Percentiles rank a stretch among this genome's conserved stretches.
These are phyloP conservation scores for Cervus canadensis DNA, from an alignment of 2,113 vertebrate genomes.

Conservation along the genomic window DNA sequence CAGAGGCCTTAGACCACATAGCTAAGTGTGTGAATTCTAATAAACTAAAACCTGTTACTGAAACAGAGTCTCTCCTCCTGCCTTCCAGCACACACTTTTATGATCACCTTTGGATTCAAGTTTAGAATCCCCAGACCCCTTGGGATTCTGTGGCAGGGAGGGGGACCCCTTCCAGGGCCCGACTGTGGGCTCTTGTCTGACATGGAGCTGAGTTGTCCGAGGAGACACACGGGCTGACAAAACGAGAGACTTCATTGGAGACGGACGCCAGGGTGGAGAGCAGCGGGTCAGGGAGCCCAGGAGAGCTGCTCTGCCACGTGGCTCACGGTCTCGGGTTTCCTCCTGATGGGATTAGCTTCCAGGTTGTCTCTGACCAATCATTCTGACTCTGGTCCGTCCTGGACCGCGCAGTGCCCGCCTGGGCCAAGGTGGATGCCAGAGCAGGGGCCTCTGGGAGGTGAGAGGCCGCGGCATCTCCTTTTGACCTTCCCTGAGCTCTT, in stretches of 20 bases:
- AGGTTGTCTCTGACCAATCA: background rate
- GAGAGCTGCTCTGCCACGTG: background rate
- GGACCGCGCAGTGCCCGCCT: background rate
- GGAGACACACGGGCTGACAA: background rate
- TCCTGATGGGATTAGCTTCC: background rate
- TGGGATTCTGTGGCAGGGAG: background rate
- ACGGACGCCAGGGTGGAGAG: too few relatives aligned
- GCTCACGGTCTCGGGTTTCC: accelerated
- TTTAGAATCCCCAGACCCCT: background rate
- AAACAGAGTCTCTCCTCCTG: background rate
- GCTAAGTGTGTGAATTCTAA: background rate
- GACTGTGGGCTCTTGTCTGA: background rate
- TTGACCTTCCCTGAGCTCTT: background rate
- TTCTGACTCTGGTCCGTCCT: background rate
- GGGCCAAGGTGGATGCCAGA: background rate
- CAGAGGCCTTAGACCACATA: background rate
- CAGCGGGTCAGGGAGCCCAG: background rate
- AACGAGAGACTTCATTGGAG: background rate
- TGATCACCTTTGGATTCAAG: background rate
- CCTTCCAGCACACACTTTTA: background rate
- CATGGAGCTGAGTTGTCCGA: background rate
- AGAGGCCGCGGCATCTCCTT: background rate
- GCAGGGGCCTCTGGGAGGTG: background rate
- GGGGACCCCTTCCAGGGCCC: background rate
- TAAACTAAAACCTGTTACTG: background rate